phyloP scores from a whole-genome alignment of 2,113 vertebrate species.

The Zosterops pallidus region DNA sequence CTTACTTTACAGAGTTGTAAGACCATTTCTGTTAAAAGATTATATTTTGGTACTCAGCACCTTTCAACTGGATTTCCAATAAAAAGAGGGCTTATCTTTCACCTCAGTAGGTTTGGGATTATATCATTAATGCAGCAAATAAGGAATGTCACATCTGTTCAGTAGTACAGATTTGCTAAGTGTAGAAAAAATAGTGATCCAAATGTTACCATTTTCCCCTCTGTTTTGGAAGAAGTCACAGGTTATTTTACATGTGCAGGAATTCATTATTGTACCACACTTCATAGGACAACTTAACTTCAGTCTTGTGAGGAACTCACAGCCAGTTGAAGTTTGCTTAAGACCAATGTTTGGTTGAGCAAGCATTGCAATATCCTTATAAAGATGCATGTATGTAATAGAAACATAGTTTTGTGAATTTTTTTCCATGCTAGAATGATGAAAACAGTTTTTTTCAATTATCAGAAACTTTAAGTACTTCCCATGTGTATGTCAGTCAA shows the following conservation, averaged over 20 bases:
- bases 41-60: conserved; percentile 17
- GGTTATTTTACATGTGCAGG: background rate
- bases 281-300: background rate
- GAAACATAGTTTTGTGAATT: background rate
- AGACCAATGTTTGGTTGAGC: background rate
- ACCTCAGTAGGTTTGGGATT: conserved; percentile 30
- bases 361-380: background rate
- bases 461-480: background rate
- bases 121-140: conserved; percentile 31
- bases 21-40: conserved; percentile 20
- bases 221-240: background rate
- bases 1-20: background rate
- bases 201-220: background rate
- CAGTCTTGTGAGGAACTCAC: background rate
- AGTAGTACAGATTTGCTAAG: background rate
- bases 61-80: conserved; percentile 14
- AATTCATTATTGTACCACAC: background rate
- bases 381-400: background rate
- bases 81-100: conserved; percentile 29
- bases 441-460: background rate
- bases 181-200: background rate
- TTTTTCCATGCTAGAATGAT: background rate
- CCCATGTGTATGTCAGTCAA: background rate
- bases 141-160: background rate
- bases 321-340: background rate